These are phyloP conservation scores for Lophura nycthemera DNA, from an alignment of 2,113 vertebrate species.

Conservation along the genomic window DNA sequence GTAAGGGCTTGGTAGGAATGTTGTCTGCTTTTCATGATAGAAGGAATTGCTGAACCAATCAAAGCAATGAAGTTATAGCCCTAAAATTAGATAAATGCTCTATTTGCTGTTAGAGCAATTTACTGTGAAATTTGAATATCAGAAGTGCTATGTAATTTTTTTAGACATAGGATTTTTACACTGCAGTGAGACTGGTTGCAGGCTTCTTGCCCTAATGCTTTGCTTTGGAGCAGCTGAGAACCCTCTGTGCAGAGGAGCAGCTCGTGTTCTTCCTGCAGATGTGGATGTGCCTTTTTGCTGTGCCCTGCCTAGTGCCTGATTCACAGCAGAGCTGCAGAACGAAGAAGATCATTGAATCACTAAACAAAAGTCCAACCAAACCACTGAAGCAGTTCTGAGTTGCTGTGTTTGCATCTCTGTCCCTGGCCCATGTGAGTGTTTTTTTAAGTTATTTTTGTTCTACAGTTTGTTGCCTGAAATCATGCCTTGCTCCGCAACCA, in stretches of 20 bases:
- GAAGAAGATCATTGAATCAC: not conserved
- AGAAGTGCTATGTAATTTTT: not conserved
- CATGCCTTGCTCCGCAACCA: not conserved
- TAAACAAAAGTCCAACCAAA: not conserved
- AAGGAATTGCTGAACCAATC: not conserved
- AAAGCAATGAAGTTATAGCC: not conserved
- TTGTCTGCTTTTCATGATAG: not conserved
- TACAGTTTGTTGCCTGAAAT: not conserved
- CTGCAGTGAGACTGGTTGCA: not conserved
- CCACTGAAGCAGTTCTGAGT: not conserved
- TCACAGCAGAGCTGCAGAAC: not conserved
- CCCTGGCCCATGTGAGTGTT: not conserved
- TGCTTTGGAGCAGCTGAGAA: not conserved
- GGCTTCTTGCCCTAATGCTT: not conserved
- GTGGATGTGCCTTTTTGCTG: accelerated
- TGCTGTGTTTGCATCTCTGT: not conserved
- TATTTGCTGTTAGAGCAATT: constrained; percentile 6
- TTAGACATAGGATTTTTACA: accelerated
- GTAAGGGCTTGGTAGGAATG: not conserved
- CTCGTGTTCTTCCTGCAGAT: not conserved
- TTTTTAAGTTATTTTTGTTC: not conserved
- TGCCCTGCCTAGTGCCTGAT: not conserved
- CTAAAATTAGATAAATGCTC: not conserved
- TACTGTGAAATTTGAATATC: not conserved
- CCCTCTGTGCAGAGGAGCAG: not conserved